phyloP scores from a whole-genome alignment of 2,888 invertebrate genomes.

The Eugnorisma glareosa region DNA sequence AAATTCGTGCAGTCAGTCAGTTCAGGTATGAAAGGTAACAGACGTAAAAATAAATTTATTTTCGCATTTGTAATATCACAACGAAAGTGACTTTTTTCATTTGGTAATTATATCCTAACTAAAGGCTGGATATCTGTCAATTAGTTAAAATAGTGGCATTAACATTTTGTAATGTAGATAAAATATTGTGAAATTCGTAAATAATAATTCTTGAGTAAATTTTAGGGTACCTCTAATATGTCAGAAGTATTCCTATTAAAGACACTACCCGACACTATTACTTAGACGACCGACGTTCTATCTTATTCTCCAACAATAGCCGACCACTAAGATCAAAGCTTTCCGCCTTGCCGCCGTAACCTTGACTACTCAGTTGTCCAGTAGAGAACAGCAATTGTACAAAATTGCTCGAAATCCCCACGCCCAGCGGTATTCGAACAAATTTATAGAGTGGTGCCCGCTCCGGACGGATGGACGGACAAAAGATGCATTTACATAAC shows the following conservation, averaged over 20 bases:
- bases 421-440: slow-evolving; percentile 75
- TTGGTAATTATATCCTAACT: background rate
- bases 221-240: background rate
- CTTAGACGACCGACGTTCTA: slow-evolving; percentile 1
- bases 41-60: background rate
- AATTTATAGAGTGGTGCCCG: slow-evolving; percentile 79
- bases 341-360: slow-evolving; percentile 45
- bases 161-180: background rate
- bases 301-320: slow-evolving; percentile 31
- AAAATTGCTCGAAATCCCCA: slow-evolving; percentile 76
- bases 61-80: background rate
- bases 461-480: slow-evolving; percentile 79
- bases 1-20: background rate
- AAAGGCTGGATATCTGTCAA: too few relatives aligned
- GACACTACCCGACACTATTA: background rate
- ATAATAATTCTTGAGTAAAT: background rate
- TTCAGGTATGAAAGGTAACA: background rate
- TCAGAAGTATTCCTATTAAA: background rate
- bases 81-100: background rate
- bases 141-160: background rate
- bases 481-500: slow-evolving; percentile 90
- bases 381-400: slow-evolving; percentile 71
- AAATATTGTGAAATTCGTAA: background rate
- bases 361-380: slow-evolving; percentile 58
- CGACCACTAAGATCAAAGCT: slow-evolving; percentile 25